Conservation (phyloP, 2,888 invertebrate genomes). For the Idaea dimidiata region DNA sequence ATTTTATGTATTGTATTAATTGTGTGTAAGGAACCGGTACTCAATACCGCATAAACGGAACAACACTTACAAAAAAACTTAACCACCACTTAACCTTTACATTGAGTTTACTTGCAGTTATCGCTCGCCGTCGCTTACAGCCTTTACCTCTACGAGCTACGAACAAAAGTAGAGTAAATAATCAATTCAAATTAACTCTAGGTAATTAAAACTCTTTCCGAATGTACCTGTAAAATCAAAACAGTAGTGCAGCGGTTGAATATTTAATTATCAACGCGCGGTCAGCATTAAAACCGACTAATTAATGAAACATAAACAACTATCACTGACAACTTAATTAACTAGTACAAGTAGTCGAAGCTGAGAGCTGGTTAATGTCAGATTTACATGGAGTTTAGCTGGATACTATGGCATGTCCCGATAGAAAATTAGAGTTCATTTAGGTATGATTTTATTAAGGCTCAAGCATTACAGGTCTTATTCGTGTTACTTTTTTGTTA, state of each 20-base stretch:
- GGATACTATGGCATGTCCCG: too few relatives aligned
- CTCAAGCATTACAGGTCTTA: too few relatives aligned
- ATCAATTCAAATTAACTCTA: neutral
- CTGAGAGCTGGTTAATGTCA: conserved; percentile 12
- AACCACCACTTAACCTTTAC: too few relatives aligned
- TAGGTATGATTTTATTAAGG: too few relatives aligned
- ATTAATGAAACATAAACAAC: conserved; percentile 45
- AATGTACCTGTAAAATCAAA: neutral
- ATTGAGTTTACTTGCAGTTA: too few relatives aligned
- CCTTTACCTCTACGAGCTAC: neutral
- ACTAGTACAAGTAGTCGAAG: conserved; percentile 17
- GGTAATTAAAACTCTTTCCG: neutral
- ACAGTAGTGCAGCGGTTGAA: conserved; percentile 3
- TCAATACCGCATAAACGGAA: too few relatives aligned
- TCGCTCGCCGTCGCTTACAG: too few relatives aligned
- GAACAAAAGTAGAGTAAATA: neutral
- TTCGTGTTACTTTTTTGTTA: too few relatives aligned
- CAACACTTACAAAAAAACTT: too few relatives aligned
- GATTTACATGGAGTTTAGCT: conserved; percentile 12
- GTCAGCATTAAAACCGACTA: conserved; percentile 39
- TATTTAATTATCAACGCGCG: conserved; percentile 35
- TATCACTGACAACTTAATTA: conserved; percentile 36
- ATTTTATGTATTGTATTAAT: too few relatives aligned
- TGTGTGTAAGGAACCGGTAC: too few relatives aligned
- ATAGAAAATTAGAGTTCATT: too few relatives aligned